Percentiles rank a stretch among this genome's conserved stretches.
Evolutionary conservation across 2,113 vertebrate genomes (phyloP).

Genomic region (Silurus glanis): DNA sequence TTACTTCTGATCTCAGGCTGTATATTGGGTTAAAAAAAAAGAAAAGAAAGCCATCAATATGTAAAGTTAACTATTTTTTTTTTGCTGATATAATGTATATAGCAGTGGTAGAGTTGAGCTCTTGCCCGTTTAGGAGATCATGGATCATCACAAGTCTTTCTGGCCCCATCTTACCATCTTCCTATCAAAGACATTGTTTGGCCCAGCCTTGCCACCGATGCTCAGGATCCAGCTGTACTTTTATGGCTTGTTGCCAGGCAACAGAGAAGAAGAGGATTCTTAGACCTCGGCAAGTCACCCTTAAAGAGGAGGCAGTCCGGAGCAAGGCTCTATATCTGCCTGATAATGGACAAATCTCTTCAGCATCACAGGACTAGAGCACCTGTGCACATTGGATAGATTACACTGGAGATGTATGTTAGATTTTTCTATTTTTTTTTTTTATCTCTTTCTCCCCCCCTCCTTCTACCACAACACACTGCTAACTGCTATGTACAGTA

Average conservation of each 20-base stretch:
- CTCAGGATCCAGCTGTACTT: conserved; percentile 17
- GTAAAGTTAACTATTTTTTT: conserved; percentile 32
- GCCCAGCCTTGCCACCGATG: conserved; percentile 22
- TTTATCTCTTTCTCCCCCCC: no score
- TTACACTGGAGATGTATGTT: neutral
- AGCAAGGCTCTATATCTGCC: conserved; percentile 49
- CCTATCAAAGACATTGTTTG: conserved; percentile 38
- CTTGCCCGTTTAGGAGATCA: conserved; percentile 12
- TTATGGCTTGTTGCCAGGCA: conserved; percentile 57
- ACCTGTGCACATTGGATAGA: conserved; percentile 28
- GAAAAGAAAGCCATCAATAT: conserved; percentile 31
- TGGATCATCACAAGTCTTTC: conserved; percentile 31
- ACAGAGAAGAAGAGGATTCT: conserved; percentile 48
- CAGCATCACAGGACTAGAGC: conserved; percentile 22
- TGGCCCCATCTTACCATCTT: conserved; percentile 7
- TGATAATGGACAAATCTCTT: conserved; percentile 54
- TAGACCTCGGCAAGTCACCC: conserved; percentile 47
- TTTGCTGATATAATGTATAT: conserved; percentile 34
- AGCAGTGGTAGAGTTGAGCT: conserved; percentile 24
- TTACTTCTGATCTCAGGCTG: conserved; percentile 6
- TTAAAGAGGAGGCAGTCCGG: conserved; percentile 54
- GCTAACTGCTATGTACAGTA: neutral
- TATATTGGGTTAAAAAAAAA: neutral
- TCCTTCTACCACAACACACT: neutral
- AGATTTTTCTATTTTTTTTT: neutral